Base-by-base conservation (phyloP, 2,113 vertebrate species). In the Toxostoma redivivum region DNA sequence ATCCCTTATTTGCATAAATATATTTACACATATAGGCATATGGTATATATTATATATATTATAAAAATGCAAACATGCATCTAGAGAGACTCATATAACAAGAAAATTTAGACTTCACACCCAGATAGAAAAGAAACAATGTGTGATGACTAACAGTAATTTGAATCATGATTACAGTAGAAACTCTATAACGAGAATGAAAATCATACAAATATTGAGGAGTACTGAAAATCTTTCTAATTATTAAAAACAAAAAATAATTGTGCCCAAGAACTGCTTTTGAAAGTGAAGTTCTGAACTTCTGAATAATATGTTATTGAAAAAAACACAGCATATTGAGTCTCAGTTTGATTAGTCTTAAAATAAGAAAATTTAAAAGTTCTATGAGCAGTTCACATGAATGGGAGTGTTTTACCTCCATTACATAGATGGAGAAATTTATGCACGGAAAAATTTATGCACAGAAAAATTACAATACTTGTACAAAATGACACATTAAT, bases 21-120 rank as follows among this genome's bases (percentile, higher is more conserved):
- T 53, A 50, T 87, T 81, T 67, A 50, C 20, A 66, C 18, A 45
- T 27, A 64, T 4, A 70, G 7, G 19, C 12, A 78, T 15, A 25
- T 15, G 19, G 24, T 44, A 22, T 17, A 45, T 7, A 27, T 15
- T 48, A 60, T 18, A 74, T 13, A 12, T 20, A 65, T 25, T 18
- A 31, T 44, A 37, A 72, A 79, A 64, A 88, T 37, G 4, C 6
- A 66, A 69, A 48, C 2, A 30, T 38, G 8, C 28, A 56, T 84
- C 40, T 30, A 64, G 14, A 71, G 31, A 53, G 7, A 30, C 5
- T 37, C 12, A 19, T 12, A 24, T 18, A 67, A 42, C 0, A 0
- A 74, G 12, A 37, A 4, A 78, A 71, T 76, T 76, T 73, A 51
- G 22, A 54, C 15, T 84, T 37, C 42, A 21, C 9, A 79, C 13